Evolutionary conservation across 2,113 vertebrate genomes (phyloP).

Genomic region (Phyllostomus hastatus): DNA sequence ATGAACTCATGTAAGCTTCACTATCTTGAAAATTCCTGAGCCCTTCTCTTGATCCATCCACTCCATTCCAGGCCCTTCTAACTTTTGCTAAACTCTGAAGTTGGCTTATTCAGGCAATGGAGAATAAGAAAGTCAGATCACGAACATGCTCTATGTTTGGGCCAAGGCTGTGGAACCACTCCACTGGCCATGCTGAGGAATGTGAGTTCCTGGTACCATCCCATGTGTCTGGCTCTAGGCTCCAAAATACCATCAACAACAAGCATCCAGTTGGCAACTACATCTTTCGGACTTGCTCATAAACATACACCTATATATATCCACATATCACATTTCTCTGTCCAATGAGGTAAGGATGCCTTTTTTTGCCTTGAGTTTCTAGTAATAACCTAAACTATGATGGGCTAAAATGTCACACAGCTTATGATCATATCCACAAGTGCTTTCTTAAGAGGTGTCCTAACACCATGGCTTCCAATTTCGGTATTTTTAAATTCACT

Average conservation of each 20-base stretch:
- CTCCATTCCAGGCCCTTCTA: background rate
- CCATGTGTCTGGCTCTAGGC: slow-evolving; percentile 65
- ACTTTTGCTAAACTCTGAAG: background rate
- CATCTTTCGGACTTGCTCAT: slow-evolving; percentile 60
- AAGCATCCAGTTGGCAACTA: slow-evolving; percentile 46
- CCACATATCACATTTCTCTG: slow-evolving; percentile 67
- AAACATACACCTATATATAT: slow-evolving; percentile 69
- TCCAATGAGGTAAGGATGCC: slow-evolving; percentile 66
- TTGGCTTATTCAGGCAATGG: background rate
- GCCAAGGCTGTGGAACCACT: background rate
- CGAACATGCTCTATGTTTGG: background rate
- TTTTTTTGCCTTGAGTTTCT: slow-evolving; percentile 65
- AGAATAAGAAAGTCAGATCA: background rate
- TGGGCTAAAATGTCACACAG: slow-evolving; percentile 56
- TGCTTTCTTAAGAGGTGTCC: slow-evolving; percentile 59
- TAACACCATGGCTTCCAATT: slow-evolving; percentile 47
- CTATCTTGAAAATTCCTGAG: background rate
- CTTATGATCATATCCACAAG: slow-evolving; percentile 56
- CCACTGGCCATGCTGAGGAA: slow-evolving; percentile 23
- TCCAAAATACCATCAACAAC: slow-evolving; percentile 60
- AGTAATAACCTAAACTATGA: slow-evolving; percentile 66
- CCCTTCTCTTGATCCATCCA: background rate
- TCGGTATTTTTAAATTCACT: slow-evolving; percentile 49
- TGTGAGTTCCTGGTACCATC: slow-evolving; percentile 16
- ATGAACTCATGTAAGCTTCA: background rate